Evolutionary conservation across 2,113 vertebrate species (phyloP).

Genomic region (Rhodinocichla rosea): DNA sequence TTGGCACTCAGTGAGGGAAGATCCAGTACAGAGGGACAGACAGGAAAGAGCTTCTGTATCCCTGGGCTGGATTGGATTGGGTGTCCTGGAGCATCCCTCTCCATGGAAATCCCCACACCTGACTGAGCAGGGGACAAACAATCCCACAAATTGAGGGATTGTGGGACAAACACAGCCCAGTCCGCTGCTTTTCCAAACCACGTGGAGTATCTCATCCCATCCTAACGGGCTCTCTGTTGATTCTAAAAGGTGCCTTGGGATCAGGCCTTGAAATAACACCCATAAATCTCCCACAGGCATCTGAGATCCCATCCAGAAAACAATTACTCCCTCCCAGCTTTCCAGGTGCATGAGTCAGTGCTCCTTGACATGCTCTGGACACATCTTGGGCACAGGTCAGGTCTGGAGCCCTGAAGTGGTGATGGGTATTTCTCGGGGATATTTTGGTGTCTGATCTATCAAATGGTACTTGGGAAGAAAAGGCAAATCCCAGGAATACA

Average conservation of each 20-base stretch:
- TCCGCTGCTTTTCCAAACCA: not conserved
- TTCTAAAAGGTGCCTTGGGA: not conserved
- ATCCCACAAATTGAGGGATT: too few species aligned
- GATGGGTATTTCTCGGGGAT: not conserved
- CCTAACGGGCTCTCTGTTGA: not conserved
- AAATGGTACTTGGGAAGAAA: not conserved
- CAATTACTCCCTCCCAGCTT: not conserved
- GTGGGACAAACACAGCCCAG: not conserved
- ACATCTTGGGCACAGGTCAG: not conserved
- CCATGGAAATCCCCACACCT: not conserved
- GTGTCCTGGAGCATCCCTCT: not conserved
- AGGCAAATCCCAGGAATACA: not conserved
- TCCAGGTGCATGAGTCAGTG: not conserved
- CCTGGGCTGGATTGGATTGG: accelerated
- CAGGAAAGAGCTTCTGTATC: not conserved
- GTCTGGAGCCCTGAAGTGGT: not conserved
- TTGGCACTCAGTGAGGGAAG: not conserved
- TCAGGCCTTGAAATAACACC: not conserved
- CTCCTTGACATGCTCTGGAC: not conserved
- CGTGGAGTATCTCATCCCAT: accelerated
- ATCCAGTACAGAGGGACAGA: accelerated
- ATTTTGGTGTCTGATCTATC: not conserved
- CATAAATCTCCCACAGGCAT: not conserved
- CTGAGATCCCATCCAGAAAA: not conserved
- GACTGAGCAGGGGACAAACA: not conserved